Evolutionary conservation across 2,888 invertebrate genomes (phyloP), one percentile per base, ranked within the genome.

Genomic region (Rotaria magnacalcarata): DNA sequence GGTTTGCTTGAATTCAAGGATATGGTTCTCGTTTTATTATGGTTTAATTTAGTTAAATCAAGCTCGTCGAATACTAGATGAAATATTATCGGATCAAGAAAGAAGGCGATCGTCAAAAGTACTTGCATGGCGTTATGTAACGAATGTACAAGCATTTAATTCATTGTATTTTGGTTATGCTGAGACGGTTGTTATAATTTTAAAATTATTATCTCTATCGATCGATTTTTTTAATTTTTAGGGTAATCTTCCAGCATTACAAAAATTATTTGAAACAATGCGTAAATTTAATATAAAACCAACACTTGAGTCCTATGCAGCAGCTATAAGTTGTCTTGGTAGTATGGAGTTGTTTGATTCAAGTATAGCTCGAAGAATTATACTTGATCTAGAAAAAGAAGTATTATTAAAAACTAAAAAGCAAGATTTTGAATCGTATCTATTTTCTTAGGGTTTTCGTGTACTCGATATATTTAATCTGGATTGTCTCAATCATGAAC

Each of bases 251-350:
- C 0, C 3, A n/a, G 47, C 24, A 47, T 24, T 80, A 47, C 80
- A 80, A 80, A 80, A 24, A n/a, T n/a, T 80, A 52, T 52, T 52
- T 52, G 52, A 14, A 52, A 52, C 11, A 52, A 52, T 52, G 52
- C 52, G 52, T 52, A 54, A 27, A 52, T 84, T 27, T n/a, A 50
- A 85, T n/a, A 10, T 86, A 27, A 85, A 85, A 60, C 86, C 86
- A 34, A 85, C 75, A n/a, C 58, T 86, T 21, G 41, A 75, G 47
- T 85, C 86, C 14, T 86, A 84, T 84, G 60, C 74, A 41, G 86
- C 86, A 6, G 86, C 67, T 2, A 34, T 86, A 24, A 75, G 75
- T 52, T 86, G 85, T 27, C 85, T 86, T 41, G 86, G 86, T n/a
- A 47, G n/a, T 47, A 43, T 80, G 47, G 80, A 80, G 14, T 47